These are phyloP conservation scores for Calidris pygmaea DNA, from an alignment of 2,113 vertebrate species.

Conservation along the genomic window DNA sequence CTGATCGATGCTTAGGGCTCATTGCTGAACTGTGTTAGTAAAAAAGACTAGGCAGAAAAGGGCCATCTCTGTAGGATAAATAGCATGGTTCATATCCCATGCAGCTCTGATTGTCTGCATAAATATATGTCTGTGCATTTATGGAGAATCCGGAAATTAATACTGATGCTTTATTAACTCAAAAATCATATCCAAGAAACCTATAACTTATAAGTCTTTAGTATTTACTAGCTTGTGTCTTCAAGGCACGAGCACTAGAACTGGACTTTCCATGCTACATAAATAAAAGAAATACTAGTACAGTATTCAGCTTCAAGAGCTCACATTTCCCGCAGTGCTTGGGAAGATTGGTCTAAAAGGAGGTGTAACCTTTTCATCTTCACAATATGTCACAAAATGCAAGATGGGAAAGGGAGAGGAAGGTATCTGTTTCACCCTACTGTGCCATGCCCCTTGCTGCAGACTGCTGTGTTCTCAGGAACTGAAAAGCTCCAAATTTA, in stretches of 20 bases:
- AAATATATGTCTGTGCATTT: background rate
- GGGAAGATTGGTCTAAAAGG: background rate
- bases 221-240: background rate
- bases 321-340: background rate
- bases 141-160: background rate
- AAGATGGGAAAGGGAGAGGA: background rate
- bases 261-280: background rate
- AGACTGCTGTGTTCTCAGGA: background rate
- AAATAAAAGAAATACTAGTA: background rate
- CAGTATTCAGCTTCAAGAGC: background rate
- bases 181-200: background rate
- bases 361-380: background rate
- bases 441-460: background rate
- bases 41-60: constrained; percentile 32
- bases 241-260: background rate
- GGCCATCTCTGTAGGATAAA: background rate
- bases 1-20: constrained; percentile 66
- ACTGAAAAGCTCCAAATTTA: background rate
- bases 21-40: constrained; percentile 14
- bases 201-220: background rate
- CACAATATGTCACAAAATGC: background rate
- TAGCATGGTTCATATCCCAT: background rate
- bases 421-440: background rate
- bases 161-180: background rate
- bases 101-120: constrained; percentile 4